These are phyloP conservation scores for Callopanchax toddi DNA, from an alignment of 2,113 vertebrate genomes.

Conservation along the genomic window DNA sequence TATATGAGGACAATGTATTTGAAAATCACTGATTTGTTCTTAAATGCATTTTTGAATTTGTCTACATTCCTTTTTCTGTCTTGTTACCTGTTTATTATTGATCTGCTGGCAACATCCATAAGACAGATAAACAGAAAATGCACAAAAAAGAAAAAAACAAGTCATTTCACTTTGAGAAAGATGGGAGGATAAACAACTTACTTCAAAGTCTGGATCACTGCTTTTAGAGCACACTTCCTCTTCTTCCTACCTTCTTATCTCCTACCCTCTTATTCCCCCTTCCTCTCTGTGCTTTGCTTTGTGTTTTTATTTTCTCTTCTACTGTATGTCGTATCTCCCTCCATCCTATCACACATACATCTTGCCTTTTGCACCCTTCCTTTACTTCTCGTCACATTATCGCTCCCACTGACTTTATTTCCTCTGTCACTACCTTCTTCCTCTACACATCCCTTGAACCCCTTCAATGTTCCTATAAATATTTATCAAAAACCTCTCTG, in stretches of 20 bases:
- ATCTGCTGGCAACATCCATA: slow-evolving; percentile 21
- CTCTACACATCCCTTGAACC: neutral
- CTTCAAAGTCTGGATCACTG: slow-evolving; percentile 36
- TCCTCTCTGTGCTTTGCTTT: neutral
- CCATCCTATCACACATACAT: slow-evolving; percentile 20
- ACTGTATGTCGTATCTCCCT: slow-evolving; percentile 23
- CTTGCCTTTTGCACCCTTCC: too few relatives aligned
- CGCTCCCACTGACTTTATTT: slow-evolving; percentile 23
- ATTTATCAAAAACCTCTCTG: slow-evolving; percentile 37
- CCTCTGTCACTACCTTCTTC: slow-evolving; percentile 8
- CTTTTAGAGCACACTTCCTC: slow-evolving; percentile 20
- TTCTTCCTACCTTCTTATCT: slow-evolving; percentile 20
- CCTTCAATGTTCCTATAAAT: slow-evolving; percentile 10
- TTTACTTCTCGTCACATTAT: slow-evolving; percentile 18
- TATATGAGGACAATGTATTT: too few relatives aligned
- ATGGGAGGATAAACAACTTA: slow-evolving; percentile 30
- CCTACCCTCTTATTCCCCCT: slow-evolving; percentile 11
- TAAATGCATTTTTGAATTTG: too few relatives aligned
- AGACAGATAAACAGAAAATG: slow-evolving; percentile 19
- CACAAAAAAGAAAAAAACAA: slow-evolving; percentile 21
- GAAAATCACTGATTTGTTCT: too few relatives aligned
- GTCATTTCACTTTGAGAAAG: slow-evolving; percentile 22
- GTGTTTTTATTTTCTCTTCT: neutral
- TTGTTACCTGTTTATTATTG: slow-evolving; percentile 42
- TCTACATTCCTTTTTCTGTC: neutral